Evolutionary conservation across 2,797 vertebrate genomes (phyloP).

Genomic region (Sebastes dallii): DNA sequence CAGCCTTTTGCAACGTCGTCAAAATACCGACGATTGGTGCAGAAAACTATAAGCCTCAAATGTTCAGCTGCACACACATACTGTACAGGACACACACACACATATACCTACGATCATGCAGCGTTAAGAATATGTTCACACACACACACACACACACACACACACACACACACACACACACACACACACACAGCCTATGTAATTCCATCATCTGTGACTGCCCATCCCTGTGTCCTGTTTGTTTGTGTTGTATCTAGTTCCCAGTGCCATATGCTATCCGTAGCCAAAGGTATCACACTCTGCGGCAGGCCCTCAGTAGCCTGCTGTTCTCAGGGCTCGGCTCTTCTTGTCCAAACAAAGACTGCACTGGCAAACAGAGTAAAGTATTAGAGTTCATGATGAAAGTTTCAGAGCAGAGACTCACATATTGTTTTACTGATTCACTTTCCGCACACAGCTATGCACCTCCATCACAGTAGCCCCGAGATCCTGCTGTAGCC

Average conservation of each 20-base stretch:
- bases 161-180: background rate
- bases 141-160: background rate
- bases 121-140: background rate
- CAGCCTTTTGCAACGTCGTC: background rate
- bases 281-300: conserved; percentile 63
- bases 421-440: conserved; percentile 51
- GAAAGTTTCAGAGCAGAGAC: conserved; percentile 53
- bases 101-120: background rate
- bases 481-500: conserved; percentile 2
- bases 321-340: conserved; percentile 77
- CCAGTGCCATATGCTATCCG: conserved; percentile 73
- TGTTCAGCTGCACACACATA: conserved; percentile 6
- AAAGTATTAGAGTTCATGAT: conserved; percentile 38
- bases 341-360: conserved; percentile 75
- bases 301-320: conserved; percentile 64
- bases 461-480: conserved; percentile 8
- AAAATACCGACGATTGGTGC: background rate
- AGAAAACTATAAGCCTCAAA: background rate
- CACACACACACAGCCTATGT: conserved; percentile 36
- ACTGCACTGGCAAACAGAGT: conserved; percentile 59
- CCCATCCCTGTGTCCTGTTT: conserved; percentile 64
- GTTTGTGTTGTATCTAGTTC: conserved; percentile 76
- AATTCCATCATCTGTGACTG: conserved; percentile 58
- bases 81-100: background rate
- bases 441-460: conserved; percentile 28